phyloP scores from a whole-genome alignment of 2,888 invertebrate genomes.

The Allygus modestus region DNA sequence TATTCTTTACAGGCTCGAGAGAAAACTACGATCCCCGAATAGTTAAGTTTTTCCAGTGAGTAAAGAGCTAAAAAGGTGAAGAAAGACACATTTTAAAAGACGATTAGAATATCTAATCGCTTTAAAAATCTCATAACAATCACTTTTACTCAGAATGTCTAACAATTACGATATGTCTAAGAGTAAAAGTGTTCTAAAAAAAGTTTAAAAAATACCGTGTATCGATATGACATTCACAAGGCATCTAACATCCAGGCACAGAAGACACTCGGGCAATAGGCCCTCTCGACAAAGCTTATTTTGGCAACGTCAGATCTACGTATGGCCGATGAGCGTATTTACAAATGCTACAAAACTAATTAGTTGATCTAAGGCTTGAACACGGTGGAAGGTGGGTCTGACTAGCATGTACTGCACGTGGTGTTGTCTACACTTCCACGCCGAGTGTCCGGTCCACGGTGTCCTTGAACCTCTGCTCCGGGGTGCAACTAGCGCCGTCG shows the following conservation, averaged over 20 bases:
- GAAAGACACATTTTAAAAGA: conserved; percentile 48
- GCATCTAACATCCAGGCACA: conserved; percentile 53
- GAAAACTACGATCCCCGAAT: conserved; percentile 24
- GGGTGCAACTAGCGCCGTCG: conserved; percentile 75
- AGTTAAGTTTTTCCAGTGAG: background rate
- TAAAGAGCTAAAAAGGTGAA: conserved; percentile 26
- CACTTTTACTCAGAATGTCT: background rate
- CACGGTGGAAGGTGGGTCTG: conserved; percentile 42
- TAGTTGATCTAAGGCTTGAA: conserved; percentile 36
- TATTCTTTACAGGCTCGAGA: conserved; percentile 39
- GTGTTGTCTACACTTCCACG: conserved; percentile 76
- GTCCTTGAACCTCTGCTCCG: conserved; percentile 59
- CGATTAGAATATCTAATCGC: conserved; percentile 47
- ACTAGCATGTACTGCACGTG: conserved; percentile 41
- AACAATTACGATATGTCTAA: conserved; percentile 6
- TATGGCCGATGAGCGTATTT: conserved; percentile 64
- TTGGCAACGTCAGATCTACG: conserved; percentile 65
- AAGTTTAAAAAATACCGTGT: conserved; percentile 38
- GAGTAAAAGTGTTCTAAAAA: conserved; percentile 32
- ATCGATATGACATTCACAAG: conserved; percentile 32
- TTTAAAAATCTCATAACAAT: conserved; percentile 7
- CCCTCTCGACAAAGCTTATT: conserved; percentile 50
- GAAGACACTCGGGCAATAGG: conserved; percentile 24
- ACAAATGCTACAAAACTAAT: conserved; percentile 57
- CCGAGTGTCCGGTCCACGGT: conserved; percentile 89